Conservation (phyloP, 2,113 vertebrate genomes). For the Vidua chalybeata region DNA sequence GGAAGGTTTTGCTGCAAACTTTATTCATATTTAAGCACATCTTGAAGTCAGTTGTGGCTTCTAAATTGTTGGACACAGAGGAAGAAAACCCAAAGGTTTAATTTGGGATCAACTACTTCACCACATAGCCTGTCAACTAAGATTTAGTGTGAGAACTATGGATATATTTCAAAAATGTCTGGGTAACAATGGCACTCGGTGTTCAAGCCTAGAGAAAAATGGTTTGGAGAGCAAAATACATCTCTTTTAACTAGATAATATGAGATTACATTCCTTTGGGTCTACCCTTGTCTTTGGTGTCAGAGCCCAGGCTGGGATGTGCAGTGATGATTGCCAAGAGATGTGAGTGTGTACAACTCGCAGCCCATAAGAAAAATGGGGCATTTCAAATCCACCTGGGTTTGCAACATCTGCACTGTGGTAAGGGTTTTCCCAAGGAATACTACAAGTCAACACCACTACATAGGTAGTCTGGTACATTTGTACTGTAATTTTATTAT, state of each 20-base stretch:
- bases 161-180: background rate
- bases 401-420: background rate
- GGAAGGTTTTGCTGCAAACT: constrained; percentile 17
- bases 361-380: background rate
- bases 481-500: background rate
- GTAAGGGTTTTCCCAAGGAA: background rate
- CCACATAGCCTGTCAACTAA: background rate
- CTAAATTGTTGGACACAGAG: background rate
- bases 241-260: background rate
- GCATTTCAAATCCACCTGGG: background rate
- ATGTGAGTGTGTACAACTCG: fast-evolving
- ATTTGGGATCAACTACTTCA: background rate
- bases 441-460: background rate
- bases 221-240: background rate
- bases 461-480: background rate
- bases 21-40: background rate
- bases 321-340: background rate
- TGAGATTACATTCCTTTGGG: background rate
- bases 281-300: background rate
- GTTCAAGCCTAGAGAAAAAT: background rate
- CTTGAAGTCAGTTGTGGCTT: background rate
- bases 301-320: background rate
- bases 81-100: background rate
- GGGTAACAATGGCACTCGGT: background rate
- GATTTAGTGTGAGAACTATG: background rate